Base-by-base conservation (phyloP, 2,113 vertebrate species). In the Cinclus cinclus region DNA sequence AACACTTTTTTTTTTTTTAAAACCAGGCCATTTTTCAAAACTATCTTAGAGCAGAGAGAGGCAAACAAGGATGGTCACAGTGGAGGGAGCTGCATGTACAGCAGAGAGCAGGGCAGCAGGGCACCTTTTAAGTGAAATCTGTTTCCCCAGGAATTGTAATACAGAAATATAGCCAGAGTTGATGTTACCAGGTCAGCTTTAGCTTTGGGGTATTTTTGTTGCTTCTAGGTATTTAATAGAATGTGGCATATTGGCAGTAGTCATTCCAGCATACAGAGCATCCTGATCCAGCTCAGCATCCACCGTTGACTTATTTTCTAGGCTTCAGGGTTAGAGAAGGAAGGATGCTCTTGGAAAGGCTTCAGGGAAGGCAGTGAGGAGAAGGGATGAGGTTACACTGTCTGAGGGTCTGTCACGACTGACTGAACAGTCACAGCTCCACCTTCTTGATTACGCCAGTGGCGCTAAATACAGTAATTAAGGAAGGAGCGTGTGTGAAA, bases 401-500 rank as follows among this genome's bases (percentile, higher is more conserved):
- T 50, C 42, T 15, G 69, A 2, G 25, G 52, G 15, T 74, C 67
- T 85, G 77, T 91, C 88, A 92, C 5, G 7, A 87, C 59, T 49
- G 81, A 74, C 74, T 83, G 78, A 94, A 64, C 41, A 92, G 89
- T 49, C 80, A 75, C 85, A 65, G 85, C 11, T 28, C 42, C 35
- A 41, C 1, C 0, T 65, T 78, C 84, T 67, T 83, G 71, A 88
- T 94, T 93, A 87, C 2, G 3, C 50, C 86, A 92, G 33, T 41
- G 56, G 41, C 0, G 2, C 60, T 89, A 92, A 93, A 88, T 67
- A 83, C 83, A 89, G 80, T 94, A 93, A 96, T 95, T 96, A 95
- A 87, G 83, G 93, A 87, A 89, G 89, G 77, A 65, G 86, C 70
- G 60, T 70, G 53, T 80, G 80, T 84, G 90, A 94, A 92, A 93